Base-by-base conservation (phyloP, 2,888 invertebrate genomes). In the Mythimna albipuncta region DNA sequence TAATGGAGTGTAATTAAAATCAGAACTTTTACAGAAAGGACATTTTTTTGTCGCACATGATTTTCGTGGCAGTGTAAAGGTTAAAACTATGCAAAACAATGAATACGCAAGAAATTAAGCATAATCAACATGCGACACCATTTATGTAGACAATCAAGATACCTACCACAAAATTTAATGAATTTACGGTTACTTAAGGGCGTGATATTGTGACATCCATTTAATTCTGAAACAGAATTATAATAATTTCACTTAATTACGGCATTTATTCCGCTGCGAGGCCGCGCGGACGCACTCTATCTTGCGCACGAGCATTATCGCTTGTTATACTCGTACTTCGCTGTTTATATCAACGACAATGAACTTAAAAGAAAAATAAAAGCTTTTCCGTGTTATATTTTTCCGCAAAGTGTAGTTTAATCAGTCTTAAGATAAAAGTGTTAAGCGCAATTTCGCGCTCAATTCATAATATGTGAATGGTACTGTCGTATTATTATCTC, bases 171-270 rank as follows among this genome's bases (percentile, higher is more conserved):
- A 88, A 88, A 88, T 91, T 92, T 91, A 88, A 89, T 88, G 89
- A 90, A 93, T 91, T 91, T 91, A 89, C 88, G 85, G 88, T 88
- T 87, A 91, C 91, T 92, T 92, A 91, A 93, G 91, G 89, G 90
- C 91, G 91, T 90, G 91, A 93, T 92, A 91, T 92, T 93, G 93
- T 93, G 93, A 94, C 93, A 93, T 94, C 93, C 92, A 93, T 93
- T 94, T 93, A 93, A 93, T 92, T 93, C 93, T 90, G 92, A 91
- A 92, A 90, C 92, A 93, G 93, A 93, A 95, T 95, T 94, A 94
- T 93, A 94, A 95, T 95, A 96, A 96, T 94, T 96, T 94, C 92
- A 94, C 91, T 93, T 96, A 96, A 96, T 96, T 95, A 94, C 94
- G 86, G 92, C 94, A 94, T 95, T 95, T 94, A 95, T 95, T 94